Evolutionary conservation across 2,888 invertebrate genomes (phyloP).

Genomic region (Ophion slaviceki): DNA sequence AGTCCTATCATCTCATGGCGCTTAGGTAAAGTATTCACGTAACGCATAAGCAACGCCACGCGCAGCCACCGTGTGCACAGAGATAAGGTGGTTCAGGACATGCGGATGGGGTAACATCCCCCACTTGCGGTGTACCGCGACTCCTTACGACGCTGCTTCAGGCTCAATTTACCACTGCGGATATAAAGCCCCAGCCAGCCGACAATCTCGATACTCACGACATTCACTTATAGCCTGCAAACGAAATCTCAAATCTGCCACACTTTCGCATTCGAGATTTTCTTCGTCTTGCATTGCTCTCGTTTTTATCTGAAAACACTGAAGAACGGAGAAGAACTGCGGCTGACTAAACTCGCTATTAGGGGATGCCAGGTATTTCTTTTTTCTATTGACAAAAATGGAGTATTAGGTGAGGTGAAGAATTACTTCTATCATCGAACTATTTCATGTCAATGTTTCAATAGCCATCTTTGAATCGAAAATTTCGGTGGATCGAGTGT

Average conservation of each 20-base stretch:
- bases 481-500: too few species aligned
- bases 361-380: background rate
- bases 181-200: conserved; percentile 20
- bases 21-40: conserved; percentile 83
- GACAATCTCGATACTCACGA: conserved; percentile 42
- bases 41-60: conserved; percentile 82
- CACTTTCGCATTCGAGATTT: background rate
- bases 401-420: too few species aligned
- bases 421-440: too few species aligned
- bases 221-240: background rate
- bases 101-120: conserved; percentile 60
- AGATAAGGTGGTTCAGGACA: conserved; percentile 77
- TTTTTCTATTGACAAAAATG: background rate
- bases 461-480: too few species aligned
- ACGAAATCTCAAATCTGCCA: conserved; percentile 7
- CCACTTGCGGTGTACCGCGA: conserved; percentile 65
- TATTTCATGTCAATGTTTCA: too few species aligned
- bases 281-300: background rate
- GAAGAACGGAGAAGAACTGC: background rate
- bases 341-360: background rate
- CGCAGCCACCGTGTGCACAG: conserved; percentile 82
- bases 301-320: background rate
- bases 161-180: conserved; percentile 73
- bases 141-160: conserved; percentile 79
- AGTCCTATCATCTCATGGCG: conserved; percentile 68